A percentile compares a stretch with the other conserved stretches of the same genome.
phyloP scores from a whole-genome alignment of 2,888 invertebrate genomes.

The Apotomis capreana region DNA sequence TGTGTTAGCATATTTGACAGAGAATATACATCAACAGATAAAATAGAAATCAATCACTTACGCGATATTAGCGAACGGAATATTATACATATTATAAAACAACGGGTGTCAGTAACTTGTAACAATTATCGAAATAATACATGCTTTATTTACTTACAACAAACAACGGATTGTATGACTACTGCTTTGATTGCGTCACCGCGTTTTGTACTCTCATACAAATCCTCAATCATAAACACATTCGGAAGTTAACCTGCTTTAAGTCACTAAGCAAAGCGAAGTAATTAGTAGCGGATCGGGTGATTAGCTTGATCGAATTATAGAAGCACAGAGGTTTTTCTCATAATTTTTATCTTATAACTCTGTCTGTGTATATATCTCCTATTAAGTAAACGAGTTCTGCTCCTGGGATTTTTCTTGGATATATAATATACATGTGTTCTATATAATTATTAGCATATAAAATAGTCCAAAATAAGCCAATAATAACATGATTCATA shows the following conservation, averaged over 20 bases:
- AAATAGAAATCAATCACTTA: conserved; percentile 59
- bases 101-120: conserved; percentile 53
- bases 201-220: conserved; percentile 1
- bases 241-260: conserved; percentile 8
- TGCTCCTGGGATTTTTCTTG: no score
- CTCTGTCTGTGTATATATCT: no score
- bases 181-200: conserved; percentile 43
- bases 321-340: no score
- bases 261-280: conserved; percentile 1
- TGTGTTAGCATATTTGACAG: conserved; percentile 70
- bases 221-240: conserved; percentile 8
- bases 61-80: conserved; percentile 61
- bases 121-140: conserved; percentile 52
- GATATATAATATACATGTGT: no score
- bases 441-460: no score
- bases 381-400: no score
- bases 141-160: conserved; percentile 53
- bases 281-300: not conserved
- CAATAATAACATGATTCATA: no score
- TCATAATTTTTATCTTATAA: no score
- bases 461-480: no score
- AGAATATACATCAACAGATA: conserved; percentile 65
- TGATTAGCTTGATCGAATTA: no score
- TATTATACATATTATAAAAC: conserved; percentile 56
- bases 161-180: conserved; percentile 56